Base-by-base conservation (phyloP, 2,797 vertebrate species). In the Thripadectes ignobilis region DNA sequence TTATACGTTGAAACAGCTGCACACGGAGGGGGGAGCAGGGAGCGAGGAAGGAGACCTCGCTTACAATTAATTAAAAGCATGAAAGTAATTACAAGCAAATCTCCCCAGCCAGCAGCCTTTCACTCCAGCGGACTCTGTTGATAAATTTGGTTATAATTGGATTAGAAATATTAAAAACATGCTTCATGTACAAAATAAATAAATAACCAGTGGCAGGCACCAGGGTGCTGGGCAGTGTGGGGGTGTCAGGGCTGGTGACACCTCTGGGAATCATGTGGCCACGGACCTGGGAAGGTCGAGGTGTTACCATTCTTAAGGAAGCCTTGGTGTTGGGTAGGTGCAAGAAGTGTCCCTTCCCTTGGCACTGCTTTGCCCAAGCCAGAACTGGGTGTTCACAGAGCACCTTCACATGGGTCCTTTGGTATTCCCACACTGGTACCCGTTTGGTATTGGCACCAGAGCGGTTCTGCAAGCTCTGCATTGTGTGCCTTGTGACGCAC, bases 41-140 rank as follows among this genome's bases (percentile, higher is more conserved):
- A 88, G 82, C 14, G 52, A 76, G 94, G 92, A 96, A 93, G 84
- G 95, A 97, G 92, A 89, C 96, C 96, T 95, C 68, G 63, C 95
- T 94, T 95, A 96, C 97, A 95, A 97, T 97, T 97, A 97, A 97
- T 97, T 97, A 97, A 95, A 95, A 96, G 96, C 95, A 96, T 92
- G 95, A 85, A 97, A 97, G 96, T 97, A 97, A 97, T 97, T 97
- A 97, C 92, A 96, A 94, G 94, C 93, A 92, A 93, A 97, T 95
- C 93, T 96, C 96, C 96, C 95, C 94, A 96, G 96, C 95, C 95
- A 95, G 96, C 97, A 94, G 96, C 96, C 95, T 95, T 88, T 95
- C 95, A 95, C 95, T 97, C 93, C 92, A 95, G 94, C 59, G 87
- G 95, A 95, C 95, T 96, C 96, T 95, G 97, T 97, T 97, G 97